Conservation (phyloP, 2,888 invertebrate genomes). For the Chirona hameri region DNA sequence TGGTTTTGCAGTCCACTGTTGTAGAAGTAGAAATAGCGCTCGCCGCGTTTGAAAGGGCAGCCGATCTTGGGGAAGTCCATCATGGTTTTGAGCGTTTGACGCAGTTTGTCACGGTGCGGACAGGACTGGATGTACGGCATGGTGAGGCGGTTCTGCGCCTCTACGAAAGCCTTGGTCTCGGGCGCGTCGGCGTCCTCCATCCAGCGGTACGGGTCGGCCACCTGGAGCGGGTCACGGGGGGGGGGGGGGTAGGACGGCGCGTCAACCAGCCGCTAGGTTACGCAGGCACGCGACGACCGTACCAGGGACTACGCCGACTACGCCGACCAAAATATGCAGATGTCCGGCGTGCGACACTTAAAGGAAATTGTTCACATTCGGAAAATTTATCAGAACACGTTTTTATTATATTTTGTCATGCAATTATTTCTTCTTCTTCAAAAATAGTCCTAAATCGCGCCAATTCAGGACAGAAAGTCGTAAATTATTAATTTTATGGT, state of each 20-base stretch:
- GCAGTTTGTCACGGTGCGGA: conserved; percentile 66
- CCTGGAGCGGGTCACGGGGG: conserved; percentile 52
- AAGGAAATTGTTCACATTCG: too few relatives aligned
- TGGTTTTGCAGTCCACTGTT: conserved; percentile 97
- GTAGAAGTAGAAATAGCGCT: conserved; percentile 83
- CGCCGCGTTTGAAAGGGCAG: conserved; percentile 76
- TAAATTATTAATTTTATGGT: too few relatives aligned
- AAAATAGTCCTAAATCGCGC: too few relatives aligned
- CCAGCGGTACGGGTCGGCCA: conserved; percentile 91
- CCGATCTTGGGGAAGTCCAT: conserved; percentile 98
- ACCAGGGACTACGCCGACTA: too few relatives aligned
- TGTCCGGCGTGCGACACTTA: too few relatives aligned
- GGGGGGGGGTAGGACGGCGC: background rate
- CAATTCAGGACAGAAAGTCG: too few relatives aligned
- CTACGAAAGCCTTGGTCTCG: conserved; percentile 86
- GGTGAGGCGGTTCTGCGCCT: conserved; percentile 83
- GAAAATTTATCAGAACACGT: too few relatives aligned
- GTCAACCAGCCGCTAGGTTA: background rate
- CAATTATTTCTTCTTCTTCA: too few relatives aligned
- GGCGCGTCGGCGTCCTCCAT: conserved; percentile 90
- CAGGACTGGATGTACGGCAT: conserved; percentile 76
- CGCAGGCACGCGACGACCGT: too few relatives aligned
- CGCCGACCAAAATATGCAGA: too few relatives aligned
- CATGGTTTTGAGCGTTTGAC: conserved; percentile 74
- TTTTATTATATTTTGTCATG: too few relatives aligned